Conservation (phyloP, 1,140 invertebrate genomes). For the Caenorhabditis elegans region WBcel235 BX284604.4:13400001-13400500, state of each 20-base stretch:
- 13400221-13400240: not conserved
- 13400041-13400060: not conserved
- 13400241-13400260: not conserved
- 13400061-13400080: not conserved
- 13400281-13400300: slow-evolving; percentile 2
- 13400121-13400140: not conserved
- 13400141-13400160: not conserved
- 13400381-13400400: not conserved
- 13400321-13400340: slow-evolving; percentile 6
- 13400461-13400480: not conserved
- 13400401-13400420: not conserved
- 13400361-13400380: not conserved
- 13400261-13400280: not conserved
- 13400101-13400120: not conserved
- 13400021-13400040: not conserved
- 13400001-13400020: not conserved
- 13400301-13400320: not conserved
- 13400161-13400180: not conserved
- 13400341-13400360: not conserved
- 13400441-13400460: not conserved
- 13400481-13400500: not conserved
- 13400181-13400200: not conserved
- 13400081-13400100: not conserved
- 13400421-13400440: not conserved
- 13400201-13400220: not conserved